Evolutionary conservation across 2,888 invertebrate genomes (phyloP), one percentile per base, ranked within the genome.

Genomic region (Gastrophysa polygoni): DNA sequence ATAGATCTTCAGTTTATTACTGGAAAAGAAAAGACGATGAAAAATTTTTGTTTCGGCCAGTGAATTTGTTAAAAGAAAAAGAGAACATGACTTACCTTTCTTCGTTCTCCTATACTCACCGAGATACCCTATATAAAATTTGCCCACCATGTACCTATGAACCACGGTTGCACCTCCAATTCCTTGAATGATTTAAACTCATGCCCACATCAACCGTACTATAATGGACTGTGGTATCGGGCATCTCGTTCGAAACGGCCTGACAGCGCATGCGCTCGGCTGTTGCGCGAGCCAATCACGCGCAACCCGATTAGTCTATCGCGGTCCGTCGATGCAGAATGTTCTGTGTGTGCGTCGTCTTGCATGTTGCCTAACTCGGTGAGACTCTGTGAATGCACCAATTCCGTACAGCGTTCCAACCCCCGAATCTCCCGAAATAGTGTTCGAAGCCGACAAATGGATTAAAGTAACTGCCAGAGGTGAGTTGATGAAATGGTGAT

Each of bases 221-320:
- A 67, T 14, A 21, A n/a, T n/a, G n/a, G n/a, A n/a, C n/a, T n/a
- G n/a, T n/a, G n/a, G n/a, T n/a, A n/a, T n/a, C n/a, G n/a, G n/a
- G n/a, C n/a, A n/a, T n/a, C 21, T 52, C 29, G 21, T 11, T 21
- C 24, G 46, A 59, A 59, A 49, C 11, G 60, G 7, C 46, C 59
- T 11, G 49, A 72, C 38, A n/a, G 38, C 78, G 78, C 77, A 71
- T 61, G 76, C 72, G 63, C 69, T 71, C 74, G 74, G 71, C 77
- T 77, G 77, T 77, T 74, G 69, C 77, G 59, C 56, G 47, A 38
- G 63, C 68, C 64, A 57, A 54, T 63, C 63, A 68, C 68, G 68
- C 71, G 66, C 60, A 47, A 57, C 60, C 54, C 60, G 60, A 38
- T 64, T 63, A 68, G 67, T 68, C 67, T 66, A 63, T 64, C 66